phyloP scores from a whole-genome alignment of 2,888 invertebrate species.

The Microctonus hyperodae region DNA sequence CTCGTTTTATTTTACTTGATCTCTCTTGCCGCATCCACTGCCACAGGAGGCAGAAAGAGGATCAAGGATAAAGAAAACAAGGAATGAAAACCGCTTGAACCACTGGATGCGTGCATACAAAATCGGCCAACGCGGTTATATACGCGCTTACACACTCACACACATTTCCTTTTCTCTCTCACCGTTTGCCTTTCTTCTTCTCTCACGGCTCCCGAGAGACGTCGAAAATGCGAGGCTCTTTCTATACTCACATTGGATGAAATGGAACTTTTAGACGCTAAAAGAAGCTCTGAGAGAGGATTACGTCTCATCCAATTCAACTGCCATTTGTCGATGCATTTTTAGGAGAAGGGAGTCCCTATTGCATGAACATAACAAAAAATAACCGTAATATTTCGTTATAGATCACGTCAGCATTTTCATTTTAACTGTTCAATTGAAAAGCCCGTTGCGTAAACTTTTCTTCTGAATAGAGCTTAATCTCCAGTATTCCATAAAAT shows the following conservation, averaged over 20 bases:
- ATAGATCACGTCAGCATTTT: background rate
- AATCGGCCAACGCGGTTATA: constrained; percentile 23
- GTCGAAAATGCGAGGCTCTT: constrained; percentile 9
- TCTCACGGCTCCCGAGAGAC: constrained; percentile 13
- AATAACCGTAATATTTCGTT: background rate
- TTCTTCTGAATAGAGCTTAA: background rate
- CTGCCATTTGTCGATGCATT: constrained; percentile 31
- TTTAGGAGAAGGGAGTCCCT: background rate
- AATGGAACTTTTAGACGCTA: constrained; percentile 24
- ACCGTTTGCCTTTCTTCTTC: background rate
- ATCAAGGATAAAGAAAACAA: constrained; percentile 14
- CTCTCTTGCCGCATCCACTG: constrained; percentile 15
- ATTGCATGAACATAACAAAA: background rate
- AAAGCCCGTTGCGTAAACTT: background rate
- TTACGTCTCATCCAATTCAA: constrained; percentile 29
- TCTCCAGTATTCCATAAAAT: background rate
- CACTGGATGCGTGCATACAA: constrained; percentile 31
- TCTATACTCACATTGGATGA: constrained; percentile 19
- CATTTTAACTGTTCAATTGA: background rate
- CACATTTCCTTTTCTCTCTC: background rate
- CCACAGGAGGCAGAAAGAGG: background rate
- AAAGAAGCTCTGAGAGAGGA: constrained; percentile 19
- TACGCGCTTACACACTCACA: background rate
- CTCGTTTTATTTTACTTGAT: constrained; percentile 18
- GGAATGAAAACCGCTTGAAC: constrained; percentile 20